Evolutionary conservation across 2,797 vertebrate species (phyloP).

Genomic region (Delichon dasypus): DNA sequence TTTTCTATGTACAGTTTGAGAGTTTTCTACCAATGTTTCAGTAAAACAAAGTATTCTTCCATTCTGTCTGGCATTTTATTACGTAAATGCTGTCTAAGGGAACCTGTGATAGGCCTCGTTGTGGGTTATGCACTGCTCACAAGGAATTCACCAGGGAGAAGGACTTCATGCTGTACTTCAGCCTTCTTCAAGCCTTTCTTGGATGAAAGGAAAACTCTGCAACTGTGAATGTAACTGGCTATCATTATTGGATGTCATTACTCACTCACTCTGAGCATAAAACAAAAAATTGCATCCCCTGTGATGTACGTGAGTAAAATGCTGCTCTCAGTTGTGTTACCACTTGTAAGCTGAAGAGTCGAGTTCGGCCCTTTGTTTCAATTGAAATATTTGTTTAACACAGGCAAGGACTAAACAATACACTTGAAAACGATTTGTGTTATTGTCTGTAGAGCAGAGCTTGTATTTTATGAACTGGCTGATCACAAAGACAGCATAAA

Average conservation of each 20-base stretch:
- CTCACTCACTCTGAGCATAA: slow-evolving; percentile 20
- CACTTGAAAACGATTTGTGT: slow-evolving; percentile 73
- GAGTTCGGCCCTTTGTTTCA: slow-evolving; percentile 38
- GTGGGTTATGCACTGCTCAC: neutral
- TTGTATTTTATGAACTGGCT: slow-evolving; percentile 76
- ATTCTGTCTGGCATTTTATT: slow-evolving; percentile 11
- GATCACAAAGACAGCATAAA: slow-evolving; percentile 73
- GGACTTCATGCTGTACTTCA: slow-evolving; percentile 39
- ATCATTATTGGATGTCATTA: slow-evolving; percentile 59
- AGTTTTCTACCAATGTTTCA: neutral
- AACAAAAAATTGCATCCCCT: slow-evolving; percentile 30
- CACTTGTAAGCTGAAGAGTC: slow-evolving; percentile 18
- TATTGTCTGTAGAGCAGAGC: slow-evolving; percentile 67
- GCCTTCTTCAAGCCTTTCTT: slow-evolving; percentile 30
- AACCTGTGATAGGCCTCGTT: neutral
- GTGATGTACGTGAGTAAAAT: slow-evolving; percentile 14
- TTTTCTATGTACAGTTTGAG: neutral
- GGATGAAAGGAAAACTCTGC: slow-evolving; percentile 35
- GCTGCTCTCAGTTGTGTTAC: slow-evolving; percentile 29
- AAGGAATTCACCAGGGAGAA: neutral
- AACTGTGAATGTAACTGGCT: slow-evolving; percentile 40
- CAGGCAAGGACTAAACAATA: slow-evolving; percentile 60
- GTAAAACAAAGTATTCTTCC: slow-evolving; percentile 38
- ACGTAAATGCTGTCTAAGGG: neutral
- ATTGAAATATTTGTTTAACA: slow-evolving; percentile 63